Evolutionary conservation across 2,888 invertebrate genomes (phyloP), one percentile per base, ranked within the genome.

Genomic region (Eilema sororculum): DNA sequence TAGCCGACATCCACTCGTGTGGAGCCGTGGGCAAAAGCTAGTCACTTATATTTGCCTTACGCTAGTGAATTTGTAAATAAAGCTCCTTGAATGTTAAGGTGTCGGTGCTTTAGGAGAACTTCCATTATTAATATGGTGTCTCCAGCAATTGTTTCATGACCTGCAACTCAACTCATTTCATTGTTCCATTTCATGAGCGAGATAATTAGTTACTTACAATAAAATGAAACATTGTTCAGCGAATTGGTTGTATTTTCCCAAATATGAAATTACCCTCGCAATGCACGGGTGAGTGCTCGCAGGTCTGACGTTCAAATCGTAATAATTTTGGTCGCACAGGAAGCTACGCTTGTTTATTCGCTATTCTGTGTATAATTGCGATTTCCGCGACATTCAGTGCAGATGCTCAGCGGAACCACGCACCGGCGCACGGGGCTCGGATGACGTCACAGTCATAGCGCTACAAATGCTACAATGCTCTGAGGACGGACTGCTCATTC

Each of bases 341-440:
- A 81, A 79, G 59, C 71, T 37, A 63, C 37, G 57, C 71, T 65
- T 72, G 73, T 82, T 69, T 73, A 72, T 72, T 73, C 25, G 69
- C 71, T 61, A 68, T 67, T 71, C 66, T 67, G 69, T 67, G 30
- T 59, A 72, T 79, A 73, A 83, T 82, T 73, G 79, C 77, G 59
- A 67, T 65, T 70, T 74, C 73, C 73, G 64, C 66, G 52, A 67
- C 59, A 66, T 73, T 73, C 61, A 22, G 60, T 41, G 3, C 56
- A 20, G n/a, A 25, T 10, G 41, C 33, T 46, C 59, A 12, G 68
- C 83, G 79, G 83, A 82, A 73, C 30, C 72, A 72, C 81, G 80
- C 37, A 56, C 28, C 59, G 59, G 4, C 4, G 4, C 41, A 3
- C 22, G 33, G 63, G 41, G 30, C 30, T 37, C 22, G n/a, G 16